Percentiles rank a stretch among this genome's conserved stretches.
Evolutionary conservation across 2,113 vertebrate species (phyloP).

Genomic region (Chinchilla lanigera): DNA sequence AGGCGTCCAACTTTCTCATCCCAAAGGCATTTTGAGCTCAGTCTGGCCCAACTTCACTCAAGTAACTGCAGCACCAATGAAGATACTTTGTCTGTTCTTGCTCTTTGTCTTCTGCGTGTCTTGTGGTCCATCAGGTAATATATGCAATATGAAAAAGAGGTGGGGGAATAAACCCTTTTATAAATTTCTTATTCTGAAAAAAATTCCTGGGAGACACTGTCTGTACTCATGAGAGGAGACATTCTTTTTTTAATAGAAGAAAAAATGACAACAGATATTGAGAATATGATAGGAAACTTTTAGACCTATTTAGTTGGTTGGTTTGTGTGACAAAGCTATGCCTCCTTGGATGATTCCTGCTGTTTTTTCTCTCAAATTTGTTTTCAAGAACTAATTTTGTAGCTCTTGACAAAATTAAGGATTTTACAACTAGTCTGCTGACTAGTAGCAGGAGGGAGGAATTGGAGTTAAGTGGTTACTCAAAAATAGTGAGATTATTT

Average conservation of each 20-base stretch:
- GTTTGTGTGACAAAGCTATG: background rate
- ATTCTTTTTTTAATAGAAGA: background rate
- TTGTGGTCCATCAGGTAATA: constrained; percentile 68
- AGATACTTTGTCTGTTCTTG: constrained; percentile 63
- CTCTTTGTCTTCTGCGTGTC: constrained; percentile 47
- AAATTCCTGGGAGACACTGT: background rate
- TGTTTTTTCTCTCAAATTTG: background rate
- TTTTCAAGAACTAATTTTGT: background rate
- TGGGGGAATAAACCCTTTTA: background rate
- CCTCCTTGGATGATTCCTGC: background rate
- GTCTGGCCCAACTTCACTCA: background rate
- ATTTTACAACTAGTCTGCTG: background rate
- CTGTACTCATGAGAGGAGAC: background rate
- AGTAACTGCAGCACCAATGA: constrained; percentile 45
- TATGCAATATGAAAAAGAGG: background rate
- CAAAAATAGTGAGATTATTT: background rate
- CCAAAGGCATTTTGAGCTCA: constrained; percentile 9
- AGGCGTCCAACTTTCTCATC: background rate
- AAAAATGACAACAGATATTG: background rate
- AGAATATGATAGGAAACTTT: background rate
- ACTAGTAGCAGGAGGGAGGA: background rate
- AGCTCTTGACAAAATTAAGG: background rate
- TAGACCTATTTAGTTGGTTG: background rate
- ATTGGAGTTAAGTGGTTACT: background rate
- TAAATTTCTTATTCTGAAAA: background rate